Evolutionary conservation across 1,140 invertebrate species (phyloP), one percentile per base, ranked within the genome.

Genomic region (Drosophila azteca): DNA sequence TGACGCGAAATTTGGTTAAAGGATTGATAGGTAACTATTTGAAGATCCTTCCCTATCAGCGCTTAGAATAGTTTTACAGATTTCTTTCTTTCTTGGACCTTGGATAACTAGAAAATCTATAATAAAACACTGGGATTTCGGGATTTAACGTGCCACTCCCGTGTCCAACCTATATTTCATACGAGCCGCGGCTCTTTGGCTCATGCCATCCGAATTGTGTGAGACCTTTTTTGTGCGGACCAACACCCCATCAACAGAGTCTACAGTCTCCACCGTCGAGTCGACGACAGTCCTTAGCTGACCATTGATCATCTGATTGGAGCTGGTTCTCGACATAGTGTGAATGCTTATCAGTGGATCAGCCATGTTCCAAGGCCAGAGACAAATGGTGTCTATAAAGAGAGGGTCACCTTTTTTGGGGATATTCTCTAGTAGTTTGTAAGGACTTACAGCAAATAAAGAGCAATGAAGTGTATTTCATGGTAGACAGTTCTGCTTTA

Each of bases 391-490:
- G 35, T 3, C 35, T 39, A 5, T 0, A 39, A 13, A 39, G 5
- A 39, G 11, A 39, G 13, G 13, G 11, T 39, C 8, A 20, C 17
- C 17, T 20, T 20, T 20, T 20, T 20, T 20, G 17, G 17, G 1
- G 17, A 20, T 20, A 20, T 20, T 20, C 17, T 20, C 0, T 20
- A 20, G 17, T 20, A 20, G 0, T 20, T 20, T 20, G 17, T 20
- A 20, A 20, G 17, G 31, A 31, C 31, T 31, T 9, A 31, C 31
- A 31, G 31, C 31, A 31, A 31, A 68, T 41, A 22, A 9, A 15
- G 17, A 68, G 4, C 9, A 68, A 6, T 2, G 9, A 15, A 7
- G 53, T 39, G 31, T 24, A 55, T 22, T 55, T 39, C 65, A 68
- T 68, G 7, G n/a, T 55, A 5, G 5, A n/a, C 29, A 45, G 5